Evolutionary conservation across 2,888 invertebrate genomes (phyloP), one percentile per base, ranked within the genome.

Genomic region (Argynnis bischoffii): DNA sequence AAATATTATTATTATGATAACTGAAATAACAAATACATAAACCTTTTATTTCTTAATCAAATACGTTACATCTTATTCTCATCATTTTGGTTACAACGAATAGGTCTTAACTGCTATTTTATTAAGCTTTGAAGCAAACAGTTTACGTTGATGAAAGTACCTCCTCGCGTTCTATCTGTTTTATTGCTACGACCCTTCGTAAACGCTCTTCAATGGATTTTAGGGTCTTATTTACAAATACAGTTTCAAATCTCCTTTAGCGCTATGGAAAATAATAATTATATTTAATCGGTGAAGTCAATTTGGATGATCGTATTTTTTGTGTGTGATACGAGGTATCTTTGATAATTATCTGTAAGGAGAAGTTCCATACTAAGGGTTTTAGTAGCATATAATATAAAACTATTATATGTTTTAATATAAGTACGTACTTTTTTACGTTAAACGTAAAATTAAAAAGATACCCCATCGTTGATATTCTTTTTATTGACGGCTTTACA

Each of bases 141-240:
- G 69, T 66, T 71, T 71, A 71, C 69, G 59, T 46, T 69, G 70
- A 71, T 71, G 69, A 63, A 54, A 68, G 67, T 69, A 64, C 46
- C 55, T 53, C 57, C 46, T 14, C 55, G 63, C 46, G 35, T 46
- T 64, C 55, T 55, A 60, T 68, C 57, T 55, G 69, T 55, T 69
- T 63, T 71, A 68, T 64, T 50, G 64, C 64, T 31, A 56, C 61
- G 69, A 66, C 66, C 69, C 69, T 57, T 26, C 54, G 51, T 64
- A 68, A 66, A 57, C 57, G 69, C 13, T 15, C n/a, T 51, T 53
- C 61, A 60, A 69, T 66, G 57, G 66, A 63, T 69, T 66, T 63
- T 59, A 66, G 57, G 47, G 54, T 41, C 50, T 54, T 63, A 69
- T 69, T 69, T 69, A 66, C 57, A 66, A 69, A 69, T 66, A 61